Percentiles rank a stretch among this genome's conserved stretches.
phyloP scores from a whole-genome alignment of 2,113 vertebrate genomes.

The Prunella himalayana region DNA sequence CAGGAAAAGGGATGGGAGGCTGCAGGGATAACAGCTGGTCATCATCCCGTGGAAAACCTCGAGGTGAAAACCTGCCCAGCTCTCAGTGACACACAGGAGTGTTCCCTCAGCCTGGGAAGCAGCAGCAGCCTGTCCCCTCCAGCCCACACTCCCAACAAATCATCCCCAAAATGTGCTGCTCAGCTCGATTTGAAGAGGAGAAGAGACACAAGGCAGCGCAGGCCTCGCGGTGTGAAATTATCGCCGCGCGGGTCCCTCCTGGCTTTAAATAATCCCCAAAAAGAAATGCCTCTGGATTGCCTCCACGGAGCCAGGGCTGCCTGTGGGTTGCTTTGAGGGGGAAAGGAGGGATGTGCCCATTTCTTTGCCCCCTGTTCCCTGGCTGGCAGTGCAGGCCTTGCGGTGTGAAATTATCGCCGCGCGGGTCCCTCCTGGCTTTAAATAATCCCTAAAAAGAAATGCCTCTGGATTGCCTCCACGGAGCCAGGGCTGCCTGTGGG shows the following conservation, averaged over 20 bases:
- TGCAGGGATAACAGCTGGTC: not conserved
- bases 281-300: not conserved
- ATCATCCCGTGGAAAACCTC: not conserved
- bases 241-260: not conserved
- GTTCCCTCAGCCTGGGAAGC: not conserved
- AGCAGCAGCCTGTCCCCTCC: not conserved
- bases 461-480: not conserved
- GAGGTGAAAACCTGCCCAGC: not conserved
- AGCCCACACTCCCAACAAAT: not conserved
- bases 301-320: not conserved
- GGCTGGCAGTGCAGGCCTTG: not conserved
- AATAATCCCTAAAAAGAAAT: not conserved
- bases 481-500: rapidly evolving
- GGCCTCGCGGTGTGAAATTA: not conserved
- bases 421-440: not conserved
- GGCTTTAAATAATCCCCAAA: not conserved
- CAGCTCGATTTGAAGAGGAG: rapidly evolving
- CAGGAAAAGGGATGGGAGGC: not conserved
- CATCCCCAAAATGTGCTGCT: not conserved
- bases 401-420: not conserved
- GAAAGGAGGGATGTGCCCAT: not conserved
- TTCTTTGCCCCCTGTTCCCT: not conserved
- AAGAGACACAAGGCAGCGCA: not conserved
- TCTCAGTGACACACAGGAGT: rapidly evolving
- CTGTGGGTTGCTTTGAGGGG: rapidly evolving